A percentile compares a stretch with the other conserved stretches of the same genome.
phyloP scores from a whole-genome alignment of 2,888 invertebrate genomes.

The Theretra japonica region DNA sequence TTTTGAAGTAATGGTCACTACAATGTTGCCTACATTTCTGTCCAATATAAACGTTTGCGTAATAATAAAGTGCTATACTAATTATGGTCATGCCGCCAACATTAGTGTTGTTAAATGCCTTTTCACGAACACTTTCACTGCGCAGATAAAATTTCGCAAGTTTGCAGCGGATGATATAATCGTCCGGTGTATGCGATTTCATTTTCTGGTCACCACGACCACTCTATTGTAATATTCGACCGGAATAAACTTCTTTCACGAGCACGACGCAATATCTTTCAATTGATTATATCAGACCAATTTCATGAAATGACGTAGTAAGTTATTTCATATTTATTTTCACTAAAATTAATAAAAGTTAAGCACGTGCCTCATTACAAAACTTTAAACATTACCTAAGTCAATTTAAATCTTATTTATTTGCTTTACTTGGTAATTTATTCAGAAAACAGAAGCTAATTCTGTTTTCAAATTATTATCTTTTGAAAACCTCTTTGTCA shows the following conservation, averaged over 20 bases:
- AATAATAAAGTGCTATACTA: conserved; percentile 19
- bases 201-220: conserved; percentile 45
- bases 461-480: background rate
- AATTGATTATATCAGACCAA: no score
- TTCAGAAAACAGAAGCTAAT: no score
- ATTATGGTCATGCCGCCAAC: conserved; percentile 48
- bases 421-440: background rate
- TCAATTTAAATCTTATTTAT: no score
- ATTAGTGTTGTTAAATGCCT: conserved; percentile 52
- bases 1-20: no score
- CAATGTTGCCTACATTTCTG: background rate
- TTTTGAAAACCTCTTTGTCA: background rate
- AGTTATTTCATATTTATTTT: no score
- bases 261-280: background rate
- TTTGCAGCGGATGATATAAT: conserved; percentile 65
- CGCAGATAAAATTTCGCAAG: conserved; percentile 58
- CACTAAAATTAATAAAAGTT: no score
- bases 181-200: conserved; percentile 54
- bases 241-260: background rate
- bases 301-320: no score
- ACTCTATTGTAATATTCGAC: conserved; percentile 6
- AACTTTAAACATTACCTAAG: no score
- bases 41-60: background rate
- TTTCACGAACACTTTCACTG: conserved; percentile 71
- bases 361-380: no score